Evolutionary conservation across 2,797 vertebrate genomes (phyloP), one percentile per base, ranked within the genome.

Genomic region (Synaphobranchus kaupii): DNA sequence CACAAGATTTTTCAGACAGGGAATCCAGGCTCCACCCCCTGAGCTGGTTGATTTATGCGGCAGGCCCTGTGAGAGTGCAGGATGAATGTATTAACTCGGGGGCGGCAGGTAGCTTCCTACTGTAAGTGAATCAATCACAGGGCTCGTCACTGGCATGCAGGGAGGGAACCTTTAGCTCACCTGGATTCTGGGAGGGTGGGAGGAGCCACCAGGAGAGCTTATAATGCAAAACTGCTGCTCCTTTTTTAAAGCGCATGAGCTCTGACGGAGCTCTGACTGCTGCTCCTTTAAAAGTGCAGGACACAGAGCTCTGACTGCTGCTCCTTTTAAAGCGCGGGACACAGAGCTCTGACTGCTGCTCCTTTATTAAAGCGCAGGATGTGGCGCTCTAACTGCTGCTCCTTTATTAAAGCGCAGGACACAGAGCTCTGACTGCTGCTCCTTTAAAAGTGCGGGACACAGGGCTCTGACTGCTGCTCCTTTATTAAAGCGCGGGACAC

Each of bases 21-120:
- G 93, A 95, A 95, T 95, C 95, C 93, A 7, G 34, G 73, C 73
- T 44, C 73, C 73, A 7, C 90, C 88, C 90, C 89, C 83, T 90
- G 25, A n/a, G 91, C 76, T 80, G 86, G 89, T 89, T 95, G 93
- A 95, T 94, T 94, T 94, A 93, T 94, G 93, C 89, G 92, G n/a
- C 71, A 91, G 93, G 91, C 91, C 90, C 90, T 92, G 90, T 94
- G 93, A 91, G 91, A 83, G 90, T 92, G 91, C 89, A 88, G 89
- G 93, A 93, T 94, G 93, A 94, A 93, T 94, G 91, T 90, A 89
- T 91, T 93, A 93, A 92, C 92, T 93, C 90, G 89, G 90, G 90
- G 89, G 86, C 90, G 88, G 90, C 90, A 91, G 85, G 84, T 92
- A 92, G 84, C 91, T 93, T 93, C 90, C 88, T 94, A 91, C 90